Conservation (phyloP, 2,113 vertebrate genomes). For the Dendropsophus ebraccatus region DNA sequence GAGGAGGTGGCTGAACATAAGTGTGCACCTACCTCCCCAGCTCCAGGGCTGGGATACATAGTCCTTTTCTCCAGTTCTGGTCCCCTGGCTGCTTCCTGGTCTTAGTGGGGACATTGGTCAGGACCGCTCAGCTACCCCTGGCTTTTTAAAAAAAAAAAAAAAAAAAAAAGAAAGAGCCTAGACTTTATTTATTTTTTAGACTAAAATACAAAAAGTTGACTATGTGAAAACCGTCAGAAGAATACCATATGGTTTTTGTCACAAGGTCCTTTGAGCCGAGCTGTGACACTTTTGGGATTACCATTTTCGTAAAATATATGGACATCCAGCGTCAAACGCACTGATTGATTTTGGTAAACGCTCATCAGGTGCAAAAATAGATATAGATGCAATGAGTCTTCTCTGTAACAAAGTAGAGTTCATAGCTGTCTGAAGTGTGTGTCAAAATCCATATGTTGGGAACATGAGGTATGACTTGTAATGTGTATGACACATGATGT, state of each 20-base stretch:
- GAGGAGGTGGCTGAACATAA: too few relatives aligned
- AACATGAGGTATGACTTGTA: constrained; percentile 1
- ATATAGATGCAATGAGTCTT: not conserved
- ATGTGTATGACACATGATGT: constrained; percentile 28
- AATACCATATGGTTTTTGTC: not conserved
- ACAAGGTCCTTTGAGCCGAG: not conserved
- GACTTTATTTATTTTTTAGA: too few relatives aligned
- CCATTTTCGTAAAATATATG: not conserved
- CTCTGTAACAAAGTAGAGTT: not conserved
- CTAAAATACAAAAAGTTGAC: too few relatives aligned
- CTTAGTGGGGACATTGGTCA: too few relatives aligned
- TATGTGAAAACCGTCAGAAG: too few relatives aligned
- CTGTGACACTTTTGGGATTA: not conserved
- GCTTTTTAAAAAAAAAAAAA: too few relatives aligned
- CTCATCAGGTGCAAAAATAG: not conserved
- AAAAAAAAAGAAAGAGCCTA: too few relatives aligned
- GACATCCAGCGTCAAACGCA: not conserved
- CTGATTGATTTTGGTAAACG: not conserved
- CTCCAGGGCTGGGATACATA: too few relatives aligned
- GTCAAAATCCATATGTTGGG: constrained; percentile 42
- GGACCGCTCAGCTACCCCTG: too few relatives aligned
- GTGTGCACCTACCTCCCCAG: too few relatives aligned
- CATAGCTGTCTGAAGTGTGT: not conserved
- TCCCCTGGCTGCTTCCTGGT: too few relatives aligned
- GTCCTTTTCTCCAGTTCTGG: too few relatives aligned